A percentile compares a stretch with the other conserved stretches of the same genome.
Evolutionary conservation across 2,113 vertebrate genomes (phyloP).

Genomic region (Nesoenas mayeri): DNA sequence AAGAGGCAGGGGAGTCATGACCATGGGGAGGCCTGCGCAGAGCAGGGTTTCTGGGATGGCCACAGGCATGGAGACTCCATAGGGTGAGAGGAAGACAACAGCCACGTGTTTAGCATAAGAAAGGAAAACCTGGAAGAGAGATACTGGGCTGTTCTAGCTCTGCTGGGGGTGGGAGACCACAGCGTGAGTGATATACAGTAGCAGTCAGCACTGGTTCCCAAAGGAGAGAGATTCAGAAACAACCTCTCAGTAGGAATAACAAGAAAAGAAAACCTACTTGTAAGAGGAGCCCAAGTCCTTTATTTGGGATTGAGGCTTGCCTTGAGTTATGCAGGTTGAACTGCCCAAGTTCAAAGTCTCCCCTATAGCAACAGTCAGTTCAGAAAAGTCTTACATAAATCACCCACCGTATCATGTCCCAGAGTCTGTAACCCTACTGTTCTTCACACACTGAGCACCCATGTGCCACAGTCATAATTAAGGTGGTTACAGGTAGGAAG

Average conservation of each 20-base stretch:
- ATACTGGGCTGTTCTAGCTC: not conserved
- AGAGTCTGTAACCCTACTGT: not conserved
- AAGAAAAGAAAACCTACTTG: not conserved
- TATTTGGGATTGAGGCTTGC: not conserved
- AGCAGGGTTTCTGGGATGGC: not conserved
- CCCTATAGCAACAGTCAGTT: not conserved
- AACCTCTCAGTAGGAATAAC: not conserved
- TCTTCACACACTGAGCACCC: not conserved
- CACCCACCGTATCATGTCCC: not conserved
- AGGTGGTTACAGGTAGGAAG: not conserved
- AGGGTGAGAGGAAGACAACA: rapidly evolving
- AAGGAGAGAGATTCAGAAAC: not conserved
- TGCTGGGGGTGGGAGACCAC: not conserved
- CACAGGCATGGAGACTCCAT: too few species aligned
- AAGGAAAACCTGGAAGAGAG: not conserved
- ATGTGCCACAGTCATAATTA: not conserved
- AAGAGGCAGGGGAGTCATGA: not conserved
- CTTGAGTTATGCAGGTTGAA: not conserved
- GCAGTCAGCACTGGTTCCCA: not conserved
- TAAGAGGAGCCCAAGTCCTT: not conserved
- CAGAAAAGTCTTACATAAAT: not conserved
- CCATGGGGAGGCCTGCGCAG: not conserved
- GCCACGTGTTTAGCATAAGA: not conserved
- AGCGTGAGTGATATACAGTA: rapidly evolving
- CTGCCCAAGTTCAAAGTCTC: not conserved